Evolutionary conservation across 2,797 vertebrate genomes (phyloP).

Genomic region (Tokudaia muenninki): DNA sequence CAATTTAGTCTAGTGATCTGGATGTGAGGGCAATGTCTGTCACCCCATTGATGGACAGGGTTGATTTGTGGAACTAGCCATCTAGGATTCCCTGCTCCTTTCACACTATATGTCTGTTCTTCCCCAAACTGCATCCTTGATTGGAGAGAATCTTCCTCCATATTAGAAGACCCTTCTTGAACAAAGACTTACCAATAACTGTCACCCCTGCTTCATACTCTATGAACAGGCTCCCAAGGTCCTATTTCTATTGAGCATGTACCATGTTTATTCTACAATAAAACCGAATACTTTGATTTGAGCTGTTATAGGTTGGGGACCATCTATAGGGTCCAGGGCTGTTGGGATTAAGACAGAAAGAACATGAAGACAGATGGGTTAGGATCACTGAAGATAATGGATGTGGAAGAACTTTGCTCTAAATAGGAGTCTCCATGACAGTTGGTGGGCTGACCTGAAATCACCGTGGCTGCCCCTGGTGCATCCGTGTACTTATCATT

Average conservation of each 20-base stretch:
- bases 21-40: neutral
- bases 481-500: rapidly evolving
- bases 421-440: rapidly evolving
- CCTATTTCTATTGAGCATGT: neutral
- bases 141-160: neutral
- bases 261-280: neutral
- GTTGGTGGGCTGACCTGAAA: neutral
- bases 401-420: rapidly evolving
- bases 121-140: neutral
- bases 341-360: neutral
- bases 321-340: neutral
- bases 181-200: neutral
- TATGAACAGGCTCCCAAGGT: neutral
- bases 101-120: neutral
- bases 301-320: neutral
- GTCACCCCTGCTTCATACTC: neutral
- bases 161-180: neutral
- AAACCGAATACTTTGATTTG: too few species aligned
- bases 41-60: neutral
- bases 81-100: neutral
- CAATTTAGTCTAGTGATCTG: neutral
- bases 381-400: rapidly evolving
- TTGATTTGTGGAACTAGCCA: neutral
- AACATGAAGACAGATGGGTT: rapidly evolving
- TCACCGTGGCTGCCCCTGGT: rapidly evolving